Conservation (phyloP, 2,888 invertebrate genomes). For the Torymus texanus region DNA sequence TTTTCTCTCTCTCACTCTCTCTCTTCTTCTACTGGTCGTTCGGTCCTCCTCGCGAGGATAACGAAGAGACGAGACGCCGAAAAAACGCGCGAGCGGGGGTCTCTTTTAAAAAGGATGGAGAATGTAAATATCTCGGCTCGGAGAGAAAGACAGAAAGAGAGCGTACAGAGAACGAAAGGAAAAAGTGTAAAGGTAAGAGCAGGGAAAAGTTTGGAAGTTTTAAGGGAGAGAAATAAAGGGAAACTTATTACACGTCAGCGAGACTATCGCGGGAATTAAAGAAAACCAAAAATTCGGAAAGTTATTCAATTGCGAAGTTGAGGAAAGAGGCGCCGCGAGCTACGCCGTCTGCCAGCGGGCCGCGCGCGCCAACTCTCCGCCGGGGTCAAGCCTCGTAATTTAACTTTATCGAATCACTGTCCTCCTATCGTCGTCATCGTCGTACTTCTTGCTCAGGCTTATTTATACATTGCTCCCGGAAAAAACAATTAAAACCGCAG, state of each 20-base stretch:
- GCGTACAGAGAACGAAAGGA: constrained; percentile 33
- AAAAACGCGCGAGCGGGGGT: background rate
- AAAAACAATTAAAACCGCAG: constrained; percentile 5
- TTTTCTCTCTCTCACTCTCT: constrained; percentile 45
- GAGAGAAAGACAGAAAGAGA: background rate
- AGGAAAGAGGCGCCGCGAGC: constrained; percentile 42
- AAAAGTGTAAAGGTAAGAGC: constrained; percentile 8
- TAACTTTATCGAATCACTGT: constrained; percentile 62
- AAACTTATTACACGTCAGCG: constrained; percentile 40
- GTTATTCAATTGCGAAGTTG: constrained; percentile 64
- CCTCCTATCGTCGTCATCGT: constrained; percentile 33
- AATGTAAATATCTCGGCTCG: constrained; percentile 29
- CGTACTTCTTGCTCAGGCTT: background rate
- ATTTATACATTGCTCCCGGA: constrained; percentile 18
- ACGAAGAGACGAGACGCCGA: constrained; percentile 18
- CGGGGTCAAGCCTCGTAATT: constrained; percentile 59
- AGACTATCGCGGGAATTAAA: constrained; percentile 62
- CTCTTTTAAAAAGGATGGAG: background rate
- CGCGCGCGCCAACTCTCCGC: constrained; percentile 37
- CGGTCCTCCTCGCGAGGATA: constrained; percentile 33
- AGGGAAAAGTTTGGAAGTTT: constrained; percentile 32
- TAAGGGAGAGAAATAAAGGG: constrained; percentile 29
- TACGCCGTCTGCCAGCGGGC: constrained; percentile 44
- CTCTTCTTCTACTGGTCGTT: background rate
- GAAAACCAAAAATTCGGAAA: constrained; percentile 64